Evolutionary conservation across 2,113 vertebrate genomes (phyloP).

Genomic region (Salvelinus alpinus): DNA sequence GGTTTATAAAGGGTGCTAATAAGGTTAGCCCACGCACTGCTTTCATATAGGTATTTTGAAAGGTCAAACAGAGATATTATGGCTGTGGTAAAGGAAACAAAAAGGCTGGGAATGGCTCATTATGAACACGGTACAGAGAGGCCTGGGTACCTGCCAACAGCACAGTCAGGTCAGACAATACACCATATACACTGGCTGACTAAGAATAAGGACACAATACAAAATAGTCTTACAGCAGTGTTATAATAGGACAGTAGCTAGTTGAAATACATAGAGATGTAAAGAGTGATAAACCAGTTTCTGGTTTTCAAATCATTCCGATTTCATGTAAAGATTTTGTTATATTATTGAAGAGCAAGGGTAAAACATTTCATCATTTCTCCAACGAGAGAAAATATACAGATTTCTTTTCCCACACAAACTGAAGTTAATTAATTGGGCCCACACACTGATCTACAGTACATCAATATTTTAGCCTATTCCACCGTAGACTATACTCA

Average conservation of each 20-base stretch:
- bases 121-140: neutral
- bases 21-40: conserved; percentile 39
- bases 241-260: too few relatives aligned
- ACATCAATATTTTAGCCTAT: neutral
- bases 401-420: neutral
- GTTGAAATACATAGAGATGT: neutral
- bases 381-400: neutral
- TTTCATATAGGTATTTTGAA: conserved; percentile 36
- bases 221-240: too few relatives aligned
- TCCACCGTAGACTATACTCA: neutral
- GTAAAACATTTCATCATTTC: neutral
- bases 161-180: neutral
- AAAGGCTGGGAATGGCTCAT: neutral
- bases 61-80: conserved; percentile 49
- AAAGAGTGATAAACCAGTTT: too few relatives aligned
- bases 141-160: neutral
- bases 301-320: too few relatives aligned
- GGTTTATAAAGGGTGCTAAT: conserved; percentile 53
- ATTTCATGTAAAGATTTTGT: too few relatives aligned
- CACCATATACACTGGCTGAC: neutral
- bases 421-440: neutral
- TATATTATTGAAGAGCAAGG: too few relatives aligned
- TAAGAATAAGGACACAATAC: too few relatives aligned
- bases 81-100: conserved; percentile 21
- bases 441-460: neutral